phyloP scores from a whole-genome alignment of 2,888 invertebrate species.

The Hofmannophila pseudospretella region DNA sequence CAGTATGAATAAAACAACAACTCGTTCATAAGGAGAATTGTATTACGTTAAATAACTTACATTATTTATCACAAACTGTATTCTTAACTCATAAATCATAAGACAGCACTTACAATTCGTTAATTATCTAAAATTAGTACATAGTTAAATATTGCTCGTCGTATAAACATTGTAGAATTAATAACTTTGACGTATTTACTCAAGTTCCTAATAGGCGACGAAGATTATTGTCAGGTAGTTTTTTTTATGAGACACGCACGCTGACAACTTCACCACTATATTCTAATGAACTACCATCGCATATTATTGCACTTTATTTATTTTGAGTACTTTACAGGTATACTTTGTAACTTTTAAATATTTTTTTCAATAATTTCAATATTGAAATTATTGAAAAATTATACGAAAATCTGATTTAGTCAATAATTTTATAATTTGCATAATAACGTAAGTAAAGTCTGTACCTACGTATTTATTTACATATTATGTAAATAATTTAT shows the following conservation, averaged over 20 bases:
- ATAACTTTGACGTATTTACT: background rate
- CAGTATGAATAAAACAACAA: conserved; percentile 23
- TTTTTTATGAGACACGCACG: conserved; percentile 9
- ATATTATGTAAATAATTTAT: too few relatives aligned
- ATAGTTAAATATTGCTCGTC: background rate
- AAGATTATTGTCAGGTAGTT: conserved; percentile 15
- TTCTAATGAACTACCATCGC: background rate
- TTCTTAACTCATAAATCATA: conserved; percentile 23
- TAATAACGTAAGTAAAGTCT: too few relatives aligned
- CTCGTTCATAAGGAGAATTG: conserved; percentile 35
- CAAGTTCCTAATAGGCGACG: background rate
- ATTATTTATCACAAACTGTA: conserved; percentile 57
- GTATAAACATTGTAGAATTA: background rate
- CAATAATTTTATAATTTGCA: too few relatives aligned
- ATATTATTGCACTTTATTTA: background rate
- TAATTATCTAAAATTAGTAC: background rate
- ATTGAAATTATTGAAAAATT: too few relatives aligned
- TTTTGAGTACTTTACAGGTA: too few relatives aligned
- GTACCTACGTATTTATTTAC: too few relatives aligned
- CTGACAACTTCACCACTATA: conserved; percentile 10
- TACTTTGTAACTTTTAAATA: too few relatives aligned
- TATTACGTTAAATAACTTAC: conserved; percentile 44
- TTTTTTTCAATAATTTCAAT: too few relatives aligned
- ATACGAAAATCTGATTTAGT: too few relatives aligned
- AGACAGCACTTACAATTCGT: conserved; percentile 3